These are phyloP conservation scores for Catharus fuscescens DNA, from an alignment of 2,113 vertebrate species.

Conservation along the genomic window DNA sequence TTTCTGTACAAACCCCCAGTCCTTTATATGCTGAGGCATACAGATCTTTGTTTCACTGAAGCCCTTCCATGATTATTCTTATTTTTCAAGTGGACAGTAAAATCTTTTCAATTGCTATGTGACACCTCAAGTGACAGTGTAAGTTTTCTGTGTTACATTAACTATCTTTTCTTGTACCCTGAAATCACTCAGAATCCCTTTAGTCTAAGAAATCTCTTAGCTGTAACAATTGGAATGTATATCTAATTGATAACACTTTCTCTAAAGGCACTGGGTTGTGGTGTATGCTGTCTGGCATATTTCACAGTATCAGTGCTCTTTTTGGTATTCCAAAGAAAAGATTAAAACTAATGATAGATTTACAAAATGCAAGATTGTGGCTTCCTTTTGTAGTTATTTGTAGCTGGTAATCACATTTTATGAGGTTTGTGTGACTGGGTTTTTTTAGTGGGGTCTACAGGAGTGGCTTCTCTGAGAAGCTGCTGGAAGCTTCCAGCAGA, in stretches of 20 bases:
- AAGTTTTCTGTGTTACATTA: constrained; percentile 62
- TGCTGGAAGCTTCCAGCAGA: neutral
- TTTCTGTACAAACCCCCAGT: neutral
- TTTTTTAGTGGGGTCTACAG: neutral
- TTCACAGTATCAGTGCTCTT: constrained; percentile 49
- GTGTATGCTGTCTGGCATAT: constrained; percentile 26
- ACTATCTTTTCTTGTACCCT: constrained; percentile 48
- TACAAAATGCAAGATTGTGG: neutral
- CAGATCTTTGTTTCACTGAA: constrained; percentile 19
- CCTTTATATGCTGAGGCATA: neutral
- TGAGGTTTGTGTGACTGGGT: neutral
- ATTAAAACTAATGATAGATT: neutral
- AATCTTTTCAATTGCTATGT: constrained; percentile 49
- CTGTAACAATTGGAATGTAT: constrained; percentile 67
- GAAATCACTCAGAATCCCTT: constrained; percentile 64
- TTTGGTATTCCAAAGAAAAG: constrained; percentile 22
- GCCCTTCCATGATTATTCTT: constrained; percentile 5
- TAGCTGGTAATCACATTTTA: neutral
- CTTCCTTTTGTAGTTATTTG: neutral
- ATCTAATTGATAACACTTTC: constrained; percentile 55
- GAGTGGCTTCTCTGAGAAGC: neutral
- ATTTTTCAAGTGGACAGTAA: constrained; percentile 15
- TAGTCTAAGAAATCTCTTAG: constrained; percentile 56
- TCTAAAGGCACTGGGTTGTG: constrained; percentile 30
- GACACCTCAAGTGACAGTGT: constrained; percentile 60